A percentile compares a stretch with the other conserved stretches of the same genome.
Conservation (phyloP, 2,888 invertebrate genomes). For the Schizaphis graminum region DNA sequence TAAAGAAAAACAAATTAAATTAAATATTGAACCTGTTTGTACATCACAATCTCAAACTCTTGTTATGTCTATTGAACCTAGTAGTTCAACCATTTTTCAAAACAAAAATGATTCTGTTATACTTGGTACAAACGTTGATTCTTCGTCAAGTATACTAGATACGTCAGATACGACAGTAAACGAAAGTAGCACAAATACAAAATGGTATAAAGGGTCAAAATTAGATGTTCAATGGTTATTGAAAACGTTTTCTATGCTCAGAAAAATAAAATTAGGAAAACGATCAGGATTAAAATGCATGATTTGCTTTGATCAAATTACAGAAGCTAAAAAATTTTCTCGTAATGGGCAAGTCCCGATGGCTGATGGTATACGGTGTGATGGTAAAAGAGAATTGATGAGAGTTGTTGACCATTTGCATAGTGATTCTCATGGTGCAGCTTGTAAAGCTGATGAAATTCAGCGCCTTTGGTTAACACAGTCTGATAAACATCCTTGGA, state of each 20-base stretch:
- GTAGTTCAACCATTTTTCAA: too few relatives aligned
- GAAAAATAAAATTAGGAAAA: constrained; percentile 56
- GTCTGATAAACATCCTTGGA: too few relatives aligned
- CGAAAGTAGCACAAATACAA: constrained; percentile 9
- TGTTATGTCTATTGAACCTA: too few relatives aligned
- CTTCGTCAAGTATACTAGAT: constrained; percentile 30
- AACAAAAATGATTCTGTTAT: too few relatives aligned
- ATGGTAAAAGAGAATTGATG: not conserved
- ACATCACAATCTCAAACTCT: too few relatives aligned
- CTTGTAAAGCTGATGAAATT: too few relatives aligned
- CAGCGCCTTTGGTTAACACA: too few relatives aligned
- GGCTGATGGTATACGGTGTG: constrained; percentile 59
- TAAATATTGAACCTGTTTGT: too few relatives aligned
- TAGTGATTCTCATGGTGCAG: too few relatives aligned
- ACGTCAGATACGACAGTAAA: constrained; percentile 21
- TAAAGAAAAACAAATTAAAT: too few relatives aligned
- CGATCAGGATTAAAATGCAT: constrained; percentile 56
- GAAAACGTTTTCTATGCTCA: constrained; percentile 40
- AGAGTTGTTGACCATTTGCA: too few relatives aligned
- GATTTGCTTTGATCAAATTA: constrained; percentile 52
- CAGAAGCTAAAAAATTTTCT: constrained; percentile 57
- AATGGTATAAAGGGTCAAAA: constrained; percentile 49
- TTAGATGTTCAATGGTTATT: constrained; percentile 58
- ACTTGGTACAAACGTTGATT: not conserved
- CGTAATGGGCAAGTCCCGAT: constrained; percentile 55